Evolutionary conservation across 2,888 invertebrate species (phyloP).

Genomic region (Drosophila gaucha): DNA sequence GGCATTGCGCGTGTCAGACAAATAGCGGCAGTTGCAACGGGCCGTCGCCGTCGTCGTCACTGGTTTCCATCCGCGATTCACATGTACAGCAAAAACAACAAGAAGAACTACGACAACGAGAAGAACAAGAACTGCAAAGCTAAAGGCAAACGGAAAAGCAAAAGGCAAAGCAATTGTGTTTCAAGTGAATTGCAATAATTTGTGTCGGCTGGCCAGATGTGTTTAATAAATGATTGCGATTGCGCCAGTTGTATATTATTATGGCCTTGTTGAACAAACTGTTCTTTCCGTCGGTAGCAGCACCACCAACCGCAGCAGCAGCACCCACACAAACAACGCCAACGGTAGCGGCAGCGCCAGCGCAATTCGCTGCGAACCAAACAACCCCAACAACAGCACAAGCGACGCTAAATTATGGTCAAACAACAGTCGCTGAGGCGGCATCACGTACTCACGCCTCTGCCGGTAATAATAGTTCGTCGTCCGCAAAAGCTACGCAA

Average conservation of each 20-base stretch:
- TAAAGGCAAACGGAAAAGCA: constrained; percentile 39
- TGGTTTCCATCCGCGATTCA: constrained; percentile 15
- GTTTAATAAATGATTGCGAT: constrained; percentile 75
- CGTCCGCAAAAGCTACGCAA: constrained; percentile 74
- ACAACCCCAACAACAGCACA: constrained; percentile 46
- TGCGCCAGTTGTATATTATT: constrained; percentile 67
- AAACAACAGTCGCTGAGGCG: constrained; percentile 61
- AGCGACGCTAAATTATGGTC: constrained; percentile 55
- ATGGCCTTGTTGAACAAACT: constrained; percentile 92
- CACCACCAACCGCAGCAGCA: constrained; percentile 35
- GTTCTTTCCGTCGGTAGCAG: constrained; percentile 87
- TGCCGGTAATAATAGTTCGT: constrained; percentile 67
- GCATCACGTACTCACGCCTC: constrained; percentile 66
- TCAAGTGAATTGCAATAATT: constrained; percentile 57
- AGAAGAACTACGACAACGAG: constrained; percentile 16
- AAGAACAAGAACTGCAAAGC: constrained; percentile 28
- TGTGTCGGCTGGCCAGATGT: constrained; percentile 67
- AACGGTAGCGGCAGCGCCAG: constrained; percentile 44
- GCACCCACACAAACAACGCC: constrained; percentile 52
- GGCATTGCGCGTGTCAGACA: constrained; percentile 28
- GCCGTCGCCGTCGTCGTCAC: not conserved
- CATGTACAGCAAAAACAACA: constrained; percentile 33
- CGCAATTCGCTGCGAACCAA: constrained; percentile 47
- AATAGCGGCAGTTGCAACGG: constrained; percentile 50
- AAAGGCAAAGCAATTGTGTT: constrained; percentile 39